Base-by-base conservation (phyloP, 2,888 invertebrate genomes). In the Siphonodentalium dalli region DNA sequence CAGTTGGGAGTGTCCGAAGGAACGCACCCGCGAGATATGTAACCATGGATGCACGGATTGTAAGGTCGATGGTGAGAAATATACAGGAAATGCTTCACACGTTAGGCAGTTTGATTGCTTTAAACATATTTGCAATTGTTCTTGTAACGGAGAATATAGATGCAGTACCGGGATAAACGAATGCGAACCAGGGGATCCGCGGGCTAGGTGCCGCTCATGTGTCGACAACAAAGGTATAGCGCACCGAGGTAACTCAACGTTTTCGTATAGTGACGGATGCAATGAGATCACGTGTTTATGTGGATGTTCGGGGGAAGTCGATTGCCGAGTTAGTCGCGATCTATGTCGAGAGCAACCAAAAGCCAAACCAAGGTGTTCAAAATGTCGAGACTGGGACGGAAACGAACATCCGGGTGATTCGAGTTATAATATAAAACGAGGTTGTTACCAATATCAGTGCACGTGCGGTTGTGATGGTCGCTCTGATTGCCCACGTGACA, bases 381-480 rank as follows among this genome's bases (percentile, higher is more conserved):
- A n/a, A n/a, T n/a, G n/a, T n/a, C n/a, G n/a, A n/a, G n/a, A n/a
- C n/a, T n/a, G n/a, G n/a, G n/a, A n/a, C n/a, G n/a, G n/a, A n/a
- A n/a, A n/a, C n/a, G n/a, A n/a, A n/a, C n/a, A n/a, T n/a, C n/a
- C n/a, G n/a, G n/a, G n/a, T n/a, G n/a, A n/a, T n/a, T n/a, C n/a
- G n/a, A n/a, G n/a, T n/a, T n/a, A n/a, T n/a, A n/a, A n/a, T n/a
- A n/a, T n/a, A n/a, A n/a, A 57, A 1, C 45, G 46, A 18, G 56
- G 50, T 1, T 59, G 66, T 23, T 35, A 58, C 20, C 54, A 52
- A 27, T 64, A 63, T 34, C 51, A 54, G 28, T 69, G 66, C 27
- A 58, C 54, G 0, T 69, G 69, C 39, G 48, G 56, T 15, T 68
- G 69, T 37, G 45, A 50, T n/a, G 65, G 67, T 8, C 39, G 56